Base-by-base conservation (phyloP, 2,888 invertebrate genomes). In the Heliconius aoede region DNA sequence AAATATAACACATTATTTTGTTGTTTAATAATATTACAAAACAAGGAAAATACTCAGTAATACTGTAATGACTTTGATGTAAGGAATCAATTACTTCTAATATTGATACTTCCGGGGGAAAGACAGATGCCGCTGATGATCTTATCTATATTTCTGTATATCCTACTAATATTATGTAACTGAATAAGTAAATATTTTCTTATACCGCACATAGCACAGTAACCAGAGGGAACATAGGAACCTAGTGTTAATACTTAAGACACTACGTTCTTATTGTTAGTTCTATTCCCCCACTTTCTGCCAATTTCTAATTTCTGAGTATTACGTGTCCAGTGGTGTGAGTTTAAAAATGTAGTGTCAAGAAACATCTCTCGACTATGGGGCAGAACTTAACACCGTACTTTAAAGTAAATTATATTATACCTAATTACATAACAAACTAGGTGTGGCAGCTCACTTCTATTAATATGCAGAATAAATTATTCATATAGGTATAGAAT, bases 401-500 rank as follows among this genome's bases (percentile, higher is more conserved):
- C n/a, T 3, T n/a, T n/a, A n/a, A n/a, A n/a, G n/a, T 55, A 55
- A 55, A 11, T 55, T 9, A 55, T n/a, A 11, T 55, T 9, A 55
- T n/a, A 55, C 21, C 11, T n/a, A n/a, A 8, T n/a, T 55, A 55
- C 21, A 55, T n/a, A 55, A 55, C 11, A 55, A 55, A n/a, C n/a
- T 55, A n/a, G 55, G 55, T 55, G 55, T 55, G 55, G 55, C 9
- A n/a, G n/a, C n/a, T 55, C 11, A n/a, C 55, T 55, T 55, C 55
- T 55, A 55, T 55, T n/a, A 40, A 62, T 72, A 64, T 76, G 65
- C 76, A 72, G 62, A 80, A 58, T 71, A 72, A 58, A 26, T 60
- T 72, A 67, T 58, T n/a, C 58, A 46, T 7, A 55, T n/a, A 58
- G n/a, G 60, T 60, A 60, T 60, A 26, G 26, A 36, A 5, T n/a